Conservation (phyloP, 2,888 invertebrate species). For the Ethmia dodecea region DNA sequence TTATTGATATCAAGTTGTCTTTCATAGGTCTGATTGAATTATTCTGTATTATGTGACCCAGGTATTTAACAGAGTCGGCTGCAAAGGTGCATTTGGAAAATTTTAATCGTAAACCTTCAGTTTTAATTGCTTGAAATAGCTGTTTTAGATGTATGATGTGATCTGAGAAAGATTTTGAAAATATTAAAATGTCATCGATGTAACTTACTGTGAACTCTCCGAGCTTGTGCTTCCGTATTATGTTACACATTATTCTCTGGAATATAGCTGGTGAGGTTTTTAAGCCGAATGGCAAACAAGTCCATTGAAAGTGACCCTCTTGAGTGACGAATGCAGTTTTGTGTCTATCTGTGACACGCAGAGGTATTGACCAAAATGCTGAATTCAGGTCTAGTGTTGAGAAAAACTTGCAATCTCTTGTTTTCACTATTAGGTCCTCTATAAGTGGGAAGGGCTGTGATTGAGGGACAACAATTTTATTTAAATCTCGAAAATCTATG, state of each 20-base stretch:
- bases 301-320: slow-evolving; percentile 14
- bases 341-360: slow-evolving; percentile 25
- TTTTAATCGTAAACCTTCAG: slow-evolving; percentile 24
- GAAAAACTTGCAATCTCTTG: slow-evolving; percentile 26
- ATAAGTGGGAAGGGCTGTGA: slow-evolving; percentile 28
- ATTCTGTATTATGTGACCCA: slow-evolving; percentile 23
- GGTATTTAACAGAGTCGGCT: slow-evolving; percentile 20
- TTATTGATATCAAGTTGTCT: slow-evolving; percentile 20
- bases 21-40: slow-evolving; percentile 22
- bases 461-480: slow-evolving; percentile 26
- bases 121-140: slow-evolving; percentile 18
- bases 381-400: slow-evolving; percentile 31
- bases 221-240: slow-evolving; percentile 14
- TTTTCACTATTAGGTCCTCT: slow-evolving; percentile 21
- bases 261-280: slow-evolving; percentile 29
- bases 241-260: slow-evolving; percentile 19
- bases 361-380: slow-evolving; percentile 36
- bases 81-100: slow-evolving; percentile 24
- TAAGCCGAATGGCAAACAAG: slow-evolving; percentile 26
- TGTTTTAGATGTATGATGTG: slow-evolving; percentile 8
- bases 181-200: slow-evolving; percentile 9
- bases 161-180: background rate
- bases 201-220: slow-evolving; percentile 5
- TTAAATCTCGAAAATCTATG: slow-evolving; percentile 28
- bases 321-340: slow-evolving; percentile 20